These are phyloP conservation scores for Tuta absoluta DNA, from an alignment of 2,888 invertebrate genomes.

Conservation along the genomic window DNA sequence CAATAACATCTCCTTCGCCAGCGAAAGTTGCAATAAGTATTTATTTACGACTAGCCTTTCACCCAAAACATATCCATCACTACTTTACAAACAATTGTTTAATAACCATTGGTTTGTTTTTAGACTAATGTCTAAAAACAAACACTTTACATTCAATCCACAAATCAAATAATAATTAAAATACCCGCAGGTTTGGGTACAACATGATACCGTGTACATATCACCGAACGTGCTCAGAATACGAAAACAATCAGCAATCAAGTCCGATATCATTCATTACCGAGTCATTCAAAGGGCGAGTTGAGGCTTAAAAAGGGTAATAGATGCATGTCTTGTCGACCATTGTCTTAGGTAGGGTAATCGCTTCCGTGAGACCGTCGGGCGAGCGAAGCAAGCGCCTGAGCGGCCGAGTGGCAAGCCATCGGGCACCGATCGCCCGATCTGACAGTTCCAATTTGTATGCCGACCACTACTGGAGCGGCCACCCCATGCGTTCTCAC, in stretches of 20 bases:
- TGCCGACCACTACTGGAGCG: constrained; percentile 55
- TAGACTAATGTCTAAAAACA: neutral
- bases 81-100: neutral
- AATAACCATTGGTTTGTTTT: too few relatives aligned
- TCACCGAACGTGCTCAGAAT: constrained; percentile 18
- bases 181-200: constrained; percentile 19
- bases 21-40: neutral
- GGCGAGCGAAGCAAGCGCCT: constrained; percentile 38
- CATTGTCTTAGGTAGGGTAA: constrained; percentile 73
- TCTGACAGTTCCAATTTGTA: constrained; percentile 70
- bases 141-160: constrained; percentile 21
- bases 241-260: constrained; percentile 33
- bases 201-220: constrained; percentile 16
- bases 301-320: constrained; percentile 70
- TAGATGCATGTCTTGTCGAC: constrained; percentile 77
- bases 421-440: constrained; percentile 55
- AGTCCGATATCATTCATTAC: constrained; percentile 51
- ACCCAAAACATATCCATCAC: neutral
- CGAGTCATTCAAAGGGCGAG: constrained; percentile 59
- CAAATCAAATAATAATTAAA: constrained; percentile 15
- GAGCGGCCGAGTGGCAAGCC: constrained; percentile 42
- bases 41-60: neutral
- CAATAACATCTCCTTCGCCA: constrained; percentile 28
- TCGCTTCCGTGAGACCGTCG: constrained; percentile 77
- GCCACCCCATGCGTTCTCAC: constrained; percentile 75